phyloP scores from a whole-genome alignment of 1,140 invertebrate genomes.

The Globodera rostochiensis region DNA sequence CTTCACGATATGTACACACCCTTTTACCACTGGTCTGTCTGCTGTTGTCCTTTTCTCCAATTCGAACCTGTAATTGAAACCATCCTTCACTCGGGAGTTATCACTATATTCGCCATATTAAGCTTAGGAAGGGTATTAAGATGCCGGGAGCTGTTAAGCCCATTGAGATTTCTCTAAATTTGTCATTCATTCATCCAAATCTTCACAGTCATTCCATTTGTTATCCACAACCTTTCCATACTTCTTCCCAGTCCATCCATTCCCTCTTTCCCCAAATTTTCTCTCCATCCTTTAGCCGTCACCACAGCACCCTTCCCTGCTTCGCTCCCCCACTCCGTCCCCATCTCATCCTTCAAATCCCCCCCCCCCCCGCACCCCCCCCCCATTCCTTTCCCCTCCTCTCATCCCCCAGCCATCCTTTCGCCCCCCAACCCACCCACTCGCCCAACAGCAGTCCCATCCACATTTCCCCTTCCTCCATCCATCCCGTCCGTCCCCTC shows the following conservation, averaged over 20 bases:
- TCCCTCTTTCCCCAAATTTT: background rate
- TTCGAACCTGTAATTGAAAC: too few species aligned
- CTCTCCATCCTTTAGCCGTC: slow-evolving; percentile 6
- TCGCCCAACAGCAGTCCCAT: background rate
- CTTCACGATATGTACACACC: too few species aligned
- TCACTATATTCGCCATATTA: too few species aligned
- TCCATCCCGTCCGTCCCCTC: background rate
- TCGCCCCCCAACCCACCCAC: background rate
- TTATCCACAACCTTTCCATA: background rate
- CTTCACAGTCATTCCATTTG: background rate
- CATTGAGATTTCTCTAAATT: background rate
- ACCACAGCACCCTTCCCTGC: background rate
- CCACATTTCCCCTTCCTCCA: background rate
- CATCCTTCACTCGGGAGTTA: too few species aligned
- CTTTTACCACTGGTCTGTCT: too few species aligned
- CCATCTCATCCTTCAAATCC: background rate
- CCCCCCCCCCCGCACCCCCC: background rate
- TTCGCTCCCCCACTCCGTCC: background rate
- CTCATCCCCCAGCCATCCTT: background rate
- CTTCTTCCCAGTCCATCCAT: background rate
- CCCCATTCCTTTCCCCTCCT: background rate
- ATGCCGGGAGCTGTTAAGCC: background rate
- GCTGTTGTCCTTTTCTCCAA: too few species aligned
- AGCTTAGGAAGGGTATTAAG: background rate
- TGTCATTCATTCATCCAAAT: background rate